Evolutionary conservation across 2,113 vertebrate genomes (phyloP).

Genomic region (Nematolebias whitei): DNA sequence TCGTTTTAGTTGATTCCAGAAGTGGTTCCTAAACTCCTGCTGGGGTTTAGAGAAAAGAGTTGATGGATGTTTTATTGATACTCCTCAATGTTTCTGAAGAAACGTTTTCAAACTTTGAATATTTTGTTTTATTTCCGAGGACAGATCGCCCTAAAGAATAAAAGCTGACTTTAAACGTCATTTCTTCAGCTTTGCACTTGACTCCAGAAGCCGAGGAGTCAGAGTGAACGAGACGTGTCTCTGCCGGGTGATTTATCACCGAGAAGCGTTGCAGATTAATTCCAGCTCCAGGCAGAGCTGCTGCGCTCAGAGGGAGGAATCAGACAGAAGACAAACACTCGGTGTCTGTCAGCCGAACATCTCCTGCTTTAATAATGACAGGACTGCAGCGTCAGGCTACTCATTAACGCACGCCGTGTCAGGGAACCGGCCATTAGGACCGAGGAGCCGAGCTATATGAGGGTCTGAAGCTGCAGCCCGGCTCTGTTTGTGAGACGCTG

Average conservation of each 20-base stretch:
- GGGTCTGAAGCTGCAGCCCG: conserved; percentile 26
- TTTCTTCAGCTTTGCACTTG: too few relatives aligned
- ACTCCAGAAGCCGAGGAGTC: too few relatives aligned
- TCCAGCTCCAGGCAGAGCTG: conserved; percentile 14
- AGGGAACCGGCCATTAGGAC: conserved; percentile 51
- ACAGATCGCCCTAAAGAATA: too few relatives aligned
- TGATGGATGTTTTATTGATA: too few relatives aligned
- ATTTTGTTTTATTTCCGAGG: too few relatives aligned
- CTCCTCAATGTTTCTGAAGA: too few relatives aligned
- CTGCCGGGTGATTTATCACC: background rate
- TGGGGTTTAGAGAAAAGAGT: too few relatives aligned
- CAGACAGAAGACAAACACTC: conserved; percentile 50
- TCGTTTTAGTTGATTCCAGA: too few relatives aligned
- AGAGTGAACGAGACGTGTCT: background rate
- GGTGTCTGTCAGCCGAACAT: conserved; percentile 53
- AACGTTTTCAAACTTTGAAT: too few relatives aligned
- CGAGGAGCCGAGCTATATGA: conserved; percentile 63
- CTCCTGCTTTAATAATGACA: conserved; percentile 72
- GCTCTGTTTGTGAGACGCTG: conserved; percentile 38
- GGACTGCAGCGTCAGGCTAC: conserved; percentile 49
- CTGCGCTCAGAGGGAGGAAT: background rate
- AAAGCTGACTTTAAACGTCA: too few relatives aligned
- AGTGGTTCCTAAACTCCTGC: too few relatives aligned
- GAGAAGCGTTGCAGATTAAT: conserved; percentile 4
- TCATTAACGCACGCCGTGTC: conserved; percentile 56